Base-by-base conservation (phyloP, 2,797 vertebrate species). In the Botia kubotai region DNA sequence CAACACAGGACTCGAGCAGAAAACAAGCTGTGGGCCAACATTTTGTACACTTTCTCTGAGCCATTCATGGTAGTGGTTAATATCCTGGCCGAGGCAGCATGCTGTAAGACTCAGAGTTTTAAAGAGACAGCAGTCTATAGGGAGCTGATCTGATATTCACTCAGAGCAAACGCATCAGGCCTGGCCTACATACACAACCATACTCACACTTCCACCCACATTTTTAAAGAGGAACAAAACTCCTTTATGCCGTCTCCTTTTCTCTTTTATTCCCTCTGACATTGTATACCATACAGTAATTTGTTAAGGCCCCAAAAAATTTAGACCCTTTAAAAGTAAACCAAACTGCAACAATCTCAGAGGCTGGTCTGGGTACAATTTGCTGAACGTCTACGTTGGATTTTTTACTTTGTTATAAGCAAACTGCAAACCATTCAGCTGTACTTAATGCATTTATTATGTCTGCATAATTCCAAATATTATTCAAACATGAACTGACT, bases 151-250 rank as follows among this genome's bases (percentile, higher is more conserved):
- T 87, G 81, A 87, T 85, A 86, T 86, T 80, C 77, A 77, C 80
- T 78, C 76, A 70, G 62, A 85, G 82, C 81, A 84, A 84, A 87
- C 80, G 81, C 82, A 87, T 93, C 90, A 91, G 89, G 89, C 91
- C 87, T 93, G 92, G 89, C 93, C 93, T 92, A 93, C 90, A 94
- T 93, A 93, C 89, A 92, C 80, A 84, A 88, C 77, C 72, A 87
- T 66, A 79, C 77, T 83, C 67, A 79, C 74, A 78, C 52, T 81
- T 83, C 74, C 80, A 82, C 79, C 50, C 29, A 83, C 82, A 81
- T 82, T 82, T 58, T 57, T 66, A 46, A 55, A 19, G 36, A 76
- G 33, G 50, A 80, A 68, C 57, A 79, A 43, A 29, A 75, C 23
- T 17, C 29, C 39, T 58, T 14, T 13, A 58, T 21, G 17, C 1